Base-by-base conservation (phyloP, 2,888 invertebrate species). In the Ferrisia virgata region DNA sequence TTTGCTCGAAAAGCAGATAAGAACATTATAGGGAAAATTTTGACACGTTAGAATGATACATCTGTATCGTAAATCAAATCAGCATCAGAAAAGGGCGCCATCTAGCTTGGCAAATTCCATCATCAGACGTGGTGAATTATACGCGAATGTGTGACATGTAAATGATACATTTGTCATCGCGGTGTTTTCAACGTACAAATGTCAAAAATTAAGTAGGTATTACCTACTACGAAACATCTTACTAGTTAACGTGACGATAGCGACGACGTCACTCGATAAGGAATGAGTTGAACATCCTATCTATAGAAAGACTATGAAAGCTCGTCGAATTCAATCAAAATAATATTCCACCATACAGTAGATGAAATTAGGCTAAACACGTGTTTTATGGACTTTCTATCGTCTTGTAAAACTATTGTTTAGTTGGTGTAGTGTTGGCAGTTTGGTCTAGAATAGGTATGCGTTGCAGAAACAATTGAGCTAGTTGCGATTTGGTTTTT, bases 11-110 rank as follows among this genome's bases (percentile, higher is more conserved):
- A 36, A 36, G 72, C 18, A 76, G 72, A 76, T 76, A 76, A 76
- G 72, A 36, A 76, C 72, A 36, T 76, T 36, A 76, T 36, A 36
- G 36, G 36, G 72, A 33, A 36, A 76, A 76, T 36, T 76, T 76
- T 76, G 72, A 76, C 36, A 36, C 72, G 31, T 36, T 36, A 18
- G 36, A 36, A 76, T 76, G 72, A 76, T 76, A 36, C 72, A 76
- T 76, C 72, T 76, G 72, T 76, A 76, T 76, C 36, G 72, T 76
- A 76, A 76, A 76, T 76, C 33, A 76, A 76, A 76, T 76, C 72
- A 36, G 36, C 36, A 36, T 13, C 36, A n/a, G 18, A 47, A 47
- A 2, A 47, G 4, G 58, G 22, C 31, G 72, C 36, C 18, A 64
- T 64, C 28, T 15, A 64, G 28, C 64, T 64, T 64, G 64, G 64